Base-by-base conservation (phyloP, 2,888 invertebrate genomes). In the Ditula angustiorana region DNA sequence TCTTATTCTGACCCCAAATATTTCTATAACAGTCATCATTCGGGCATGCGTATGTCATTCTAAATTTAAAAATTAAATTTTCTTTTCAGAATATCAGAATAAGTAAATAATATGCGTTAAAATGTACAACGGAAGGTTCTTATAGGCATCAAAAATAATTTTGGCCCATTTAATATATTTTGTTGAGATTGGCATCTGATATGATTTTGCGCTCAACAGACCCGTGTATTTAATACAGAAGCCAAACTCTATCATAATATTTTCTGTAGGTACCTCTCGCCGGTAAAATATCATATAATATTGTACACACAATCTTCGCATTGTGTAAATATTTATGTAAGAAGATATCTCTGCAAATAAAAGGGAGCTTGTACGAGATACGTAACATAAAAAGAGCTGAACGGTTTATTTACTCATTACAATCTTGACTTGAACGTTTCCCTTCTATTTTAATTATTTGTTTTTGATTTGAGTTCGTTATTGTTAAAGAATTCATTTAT, bases 341-440 rank as follows among this genome's bases (percentile, higher is more conserved):
- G 57, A 13, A 33, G 63, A 63, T 63, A 63, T 63, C 44, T 50
- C 50, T 5, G 49, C 57, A 50, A 63, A 63, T 44, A 63, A 46
- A 57, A 63, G 37, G 35, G 55, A 56, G 37, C 47, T 46, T 58
- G 60, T 61, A 23, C 55, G 49, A n/a, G 53, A 37, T 56, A 7
- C 26, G 41, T 19, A 19, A 26, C 50, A 41, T 58, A 49, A 21
- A 41, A 52, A 30, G 21, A 41, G 13, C 19, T 21, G 4, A 10
- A 10, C 35, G 37, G 35, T 44, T 23, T 50, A 37, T 49, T 59
- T 50, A 41, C 37, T 50, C 35, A 50, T 53, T 53, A 33, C 33
- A 19, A 35, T 13, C 35, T 16, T n/a, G n/a, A n/a, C 21, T 53
- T 35, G 52, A 23, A n/a, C n/a, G n/a, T n/a, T n/a, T n/a, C n/a